Evolutionary conservation across 2,113 vertebrate genomes (phyloP), one percentile per base, ranked within the genome.

Genomic region (Brevimyrus niger): DNA sequence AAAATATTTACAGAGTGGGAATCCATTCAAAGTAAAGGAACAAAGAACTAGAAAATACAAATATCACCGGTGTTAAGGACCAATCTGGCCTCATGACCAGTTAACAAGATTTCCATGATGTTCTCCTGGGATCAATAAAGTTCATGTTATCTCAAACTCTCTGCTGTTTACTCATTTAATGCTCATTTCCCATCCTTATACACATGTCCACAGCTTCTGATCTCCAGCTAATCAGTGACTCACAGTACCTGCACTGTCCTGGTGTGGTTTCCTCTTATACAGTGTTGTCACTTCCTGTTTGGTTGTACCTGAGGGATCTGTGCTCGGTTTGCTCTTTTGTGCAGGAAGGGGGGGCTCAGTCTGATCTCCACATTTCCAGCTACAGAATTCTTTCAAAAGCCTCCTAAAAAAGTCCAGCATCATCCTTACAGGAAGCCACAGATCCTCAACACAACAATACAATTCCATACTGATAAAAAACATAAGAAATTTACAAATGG

Each of bases 1-100:
- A 88, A 91, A 89, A 73, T 86, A 84, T 69, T 90, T 90, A 91
- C 53, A 73, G 61, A 58, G 38, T 80, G 48, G 58, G 4, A 84
- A 11, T 47, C 55, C 82, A 87, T 73, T 55, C 88, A 89, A 80
- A 87, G 55, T n/a, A n/a, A 87, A 86, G 86, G 44, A 53, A 90
- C 89, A 86, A 17, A 11, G 1, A 86, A 50, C 83, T 87, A 51
- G 21, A 65, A 80, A 82, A 88, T 48, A 50, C 44, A 31, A 50
- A 47, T 86, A 50, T 85, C 83, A 46, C n/a, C n/a, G 27, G 23
- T 1, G 4, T 1, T 50, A 27, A 47, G 73, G 35, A 80, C 35
- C 73, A 42, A 15, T 42, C 35, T 35, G 13, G 11, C 73, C 73
- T 80, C 35, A 38, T n/a, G 58, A 61, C 23, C 58, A 61, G 23